phyloP scores from a whole-genome alignment of 2,113 vertebrate species.

The Pluvialis apricaria region DNA sequence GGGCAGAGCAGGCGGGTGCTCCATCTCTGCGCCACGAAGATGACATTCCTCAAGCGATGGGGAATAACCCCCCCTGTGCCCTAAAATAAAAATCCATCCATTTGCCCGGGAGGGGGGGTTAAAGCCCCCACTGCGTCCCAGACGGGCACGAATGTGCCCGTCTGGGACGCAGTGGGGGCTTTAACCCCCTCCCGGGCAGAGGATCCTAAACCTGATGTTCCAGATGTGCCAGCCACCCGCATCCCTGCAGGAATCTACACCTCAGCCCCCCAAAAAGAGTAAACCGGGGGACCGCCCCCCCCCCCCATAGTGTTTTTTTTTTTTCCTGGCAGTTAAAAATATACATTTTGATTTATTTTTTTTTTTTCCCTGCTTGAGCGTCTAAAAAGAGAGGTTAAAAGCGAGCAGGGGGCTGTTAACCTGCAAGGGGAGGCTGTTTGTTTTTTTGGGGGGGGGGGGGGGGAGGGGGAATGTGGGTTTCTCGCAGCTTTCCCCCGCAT shows the following conservation, averaged over 20 bases:
- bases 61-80: too few relatives aligned
- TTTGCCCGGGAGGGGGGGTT: accelerated
- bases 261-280: background rate
- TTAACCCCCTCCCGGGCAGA: accelerated
- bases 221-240: background rate
- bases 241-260: background rate
- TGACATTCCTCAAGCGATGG: accelerated
- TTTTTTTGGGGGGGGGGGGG: background rate
- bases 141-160: too few relatives aligned
- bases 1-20: background rate
- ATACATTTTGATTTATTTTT: background rate
- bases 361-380: too few relatives aligned
- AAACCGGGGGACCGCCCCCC: too few relatives aligned
- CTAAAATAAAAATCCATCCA: background rate
- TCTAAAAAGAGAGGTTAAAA: background rate
- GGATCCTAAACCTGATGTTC: background rate
- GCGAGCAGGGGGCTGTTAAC: background rate
- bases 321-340: background rate
- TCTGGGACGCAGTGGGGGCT: too few relatives aligned
- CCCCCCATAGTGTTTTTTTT: background rate
- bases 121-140: too few relatives aligned
- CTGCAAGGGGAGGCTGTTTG: background rate
- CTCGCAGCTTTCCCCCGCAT: background rate
- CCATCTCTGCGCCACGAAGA: accelerated
- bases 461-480: background rate